These are phyloP conservation scores for Hirtodrosophila histrioides DNA, from an alignment of 2,888 invertebrate genomes.

Conservation along the genomic window DNA sequence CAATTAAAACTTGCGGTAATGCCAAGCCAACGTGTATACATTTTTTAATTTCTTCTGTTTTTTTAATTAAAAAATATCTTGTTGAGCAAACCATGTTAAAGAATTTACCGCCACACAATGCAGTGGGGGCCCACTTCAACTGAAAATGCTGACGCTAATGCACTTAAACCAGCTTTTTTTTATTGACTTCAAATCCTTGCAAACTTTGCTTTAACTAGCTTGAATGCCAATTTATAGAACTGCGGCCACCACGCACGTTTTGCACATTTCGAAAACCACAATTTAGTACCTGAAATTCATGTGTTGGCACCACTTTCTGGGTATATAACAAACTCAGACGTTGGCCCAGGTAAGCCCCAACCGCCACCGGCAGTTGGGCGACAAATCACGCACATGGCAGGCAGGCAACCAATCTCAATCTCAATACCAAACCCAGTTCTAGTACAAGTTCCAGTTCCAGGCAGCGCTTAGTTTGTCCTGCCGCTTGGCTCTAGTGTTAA, in stretches of 20 bases:
- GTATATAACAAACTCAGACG: conserved; percentile 6
- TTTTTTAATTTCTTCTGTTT: conserved; percentile 17
- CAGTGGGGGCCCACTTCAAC: neutral
- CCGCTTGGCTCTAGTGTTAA: conserved; percentile 44
- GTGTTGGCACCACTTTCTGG: conserved; percentile 8
- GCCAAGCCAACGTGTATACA: conserved; percentile 22
- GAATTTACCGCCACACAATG: neutral
- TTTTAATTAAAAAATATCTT: conserved; percentile 56
- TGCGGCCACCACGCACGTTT: conserved; percentile 40
- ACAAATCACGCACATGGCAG: conserved; percentile 57
- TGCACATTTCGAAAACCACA: conserved; percentile 49
- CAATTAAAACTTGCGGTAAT: conserved; percentile 40
- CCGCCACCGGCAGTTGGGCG: conserved; percentile 28
- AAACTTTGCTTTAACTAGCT: conserved; percentile 19
- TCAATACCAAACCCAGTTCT: conserved; percentile 12
- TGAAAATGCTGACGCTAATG: conserved; percentile 41
- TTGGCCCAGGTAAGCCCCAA: conserved; percentile 14
- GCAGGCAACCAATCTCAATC: neutral
- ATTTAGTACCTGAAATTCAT: conserved; percentile 49
- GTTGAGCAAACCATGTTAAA: conserved; percentile 25
- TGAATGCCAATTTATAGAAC: conserved; percentile 6
- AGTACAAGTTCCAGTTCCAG: conserved; percentile 4
- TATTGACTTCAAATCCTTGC: conserved; percentile 17
- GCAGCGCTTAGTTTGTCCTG: conserved; percentile 14
- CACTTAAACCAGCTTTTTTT: conserved; percentile 38